phyloP scores from a whole-genome alignment of 2,113 vertebrate genomes.

The Pluvialis apricaria region DNA sequence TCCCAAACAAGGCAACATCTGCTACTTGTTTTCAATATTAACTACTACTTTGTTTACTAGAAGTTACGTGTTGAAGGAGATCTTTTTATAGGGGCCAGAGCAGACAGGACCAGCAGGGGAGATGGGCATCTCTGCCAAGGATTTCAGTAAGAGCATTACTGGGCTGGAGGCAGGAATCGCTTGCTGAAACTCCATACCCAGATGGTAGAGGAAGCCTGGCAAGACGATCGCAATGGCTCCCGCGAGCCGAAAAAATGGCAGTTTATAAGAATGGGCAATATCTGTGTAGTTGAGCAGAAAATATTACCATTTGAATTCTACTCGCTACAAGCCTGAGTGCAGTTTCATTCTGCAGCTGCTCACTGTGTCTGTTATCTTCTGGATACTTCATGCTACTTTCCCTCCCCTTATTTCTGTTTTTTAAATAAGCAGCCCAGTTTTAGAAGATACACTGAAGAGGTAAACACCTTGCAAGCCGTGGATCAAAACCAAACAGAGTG shows the following conservation, averaged over 20 bases:
- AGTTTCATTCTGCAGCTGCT: background rate
- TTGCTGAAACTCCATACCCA: background rate
- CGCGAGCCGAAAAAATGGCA: accelerated
- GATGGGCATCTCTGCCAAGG: background rate
- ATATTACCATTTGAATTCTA: background rate
- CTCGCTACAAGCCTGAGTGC: background rate
- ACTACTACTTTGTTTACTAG: background rate
- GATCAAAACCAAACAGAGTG: background rate
- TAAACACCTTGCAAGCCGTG: background rate
- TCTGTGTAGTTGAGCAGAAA: background rate
- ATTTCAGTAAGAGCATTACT: background rate
- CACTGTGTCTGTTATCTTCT: background rate
- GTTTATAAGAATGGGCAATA: background rate
- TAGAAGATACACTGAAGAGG: background rate
- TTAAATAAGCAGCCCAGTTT: background rate
- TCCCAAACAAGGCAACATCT: background rate
- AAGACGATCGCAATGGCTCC: background rate
- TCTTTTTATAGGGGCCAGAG: background rate
- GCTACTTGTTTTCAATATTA: background rate
- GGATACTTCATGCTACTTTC: background rate
- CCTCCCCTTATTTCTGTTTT: background rate
- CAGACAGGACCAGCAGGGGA: background rate
- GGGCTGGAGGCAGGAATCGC: background rate
- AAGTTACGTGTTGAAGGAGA: background rate
- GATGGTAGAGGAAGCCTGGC: background rate